These are phyloP conservation scores for Drosophila lacteicornis DNA, from an alignment of 1,140 invertebrate species.

Conservation along the genomic window DNA sequence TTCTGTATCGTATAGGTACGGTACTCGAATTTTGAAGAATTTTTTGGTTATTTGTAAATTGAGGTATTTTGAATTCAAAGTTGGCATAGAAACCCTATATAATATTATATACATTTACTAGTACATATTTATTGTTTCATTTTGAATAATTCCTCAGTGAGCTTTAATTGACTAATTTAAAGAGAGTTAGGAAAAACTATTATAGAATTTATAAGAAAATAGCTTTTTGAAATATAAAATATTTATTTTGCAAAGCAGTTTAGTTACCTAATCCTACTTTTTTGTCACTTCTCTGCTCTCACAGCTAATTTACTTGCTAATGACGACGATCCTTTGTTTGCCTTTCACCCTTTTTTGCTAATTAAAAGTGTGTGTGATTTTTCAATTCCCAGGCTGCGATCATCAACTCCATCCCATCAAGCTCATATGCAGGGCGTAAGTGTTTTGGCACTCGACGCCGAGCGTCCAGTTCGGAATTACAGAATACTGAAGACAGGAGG, in stretches of 20 bases:
- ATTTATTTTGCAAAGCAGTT: neutral
- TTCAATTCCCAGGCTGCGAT: conserved; percentile 31
- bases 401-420: conserved; percentile 47
- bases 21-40: neutral
- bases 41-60: neutral
- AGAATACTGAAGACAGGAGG: neutral
- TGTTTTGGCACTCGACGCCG: conserved; percentile 65
- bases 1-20: too few relatives aligned
- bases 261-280: conserved; percentile 1
- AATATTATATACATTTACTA: too few relatives aligned
- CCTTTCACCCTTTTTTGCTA: conserved; percentile 27
- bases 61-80: neutral
- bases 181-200: neutral
- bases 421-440: conserved; percentile 47
- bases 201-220: too few relatives aligned
- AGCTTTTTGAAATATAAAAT: too few relatives aligned
- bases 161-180: neutral
- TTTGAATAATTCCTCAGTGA: neutral
- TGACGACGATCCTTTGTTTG: conserved; percentile 22
- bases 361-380: conserved; percentile 38
- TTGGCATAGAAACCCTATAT: neutral
- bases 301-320: conserved; percentile 37
- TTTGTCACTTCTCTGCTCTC: neutral
- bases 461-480: conserved; percentile 58
- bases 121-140: too few relatives aligned